phyloP scores from a whole-genome alignment of 2,888 invertebrate species.

The Pycnomerus fuliginosus region DNA sequence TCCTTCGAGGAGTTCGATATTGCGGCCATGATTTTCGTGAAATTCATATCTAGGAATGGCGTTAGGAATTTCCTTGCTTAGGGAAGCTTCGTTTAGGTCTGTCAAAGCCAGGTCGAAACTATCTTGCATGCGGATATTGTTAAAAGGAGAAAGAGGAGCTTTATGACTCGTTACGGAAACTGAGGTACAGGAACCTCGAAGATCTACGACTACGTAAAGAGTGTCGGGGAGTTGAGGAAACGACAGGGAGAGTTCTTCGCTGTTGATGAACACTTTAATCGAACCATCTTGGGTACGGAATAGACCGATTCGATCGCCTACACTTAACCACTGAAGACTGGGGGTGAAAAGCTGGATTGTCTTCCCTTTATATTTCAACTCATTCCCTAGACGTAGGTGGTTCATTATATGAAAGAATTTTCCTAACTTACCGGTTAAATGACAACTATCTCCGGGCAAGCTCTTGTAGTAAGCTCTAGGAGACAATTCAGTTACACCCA shows the following conservation, averaged over 20 bases:
- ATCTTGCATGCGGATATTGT: constrained; percentile 54
- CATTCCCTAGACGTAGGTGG: constrained; percentile 10
- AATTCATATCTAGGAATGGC: too few species aligned
- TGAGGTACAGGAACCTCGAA: constrained; percentile 76
- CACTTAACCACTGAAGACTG: constrained; percentile 77
- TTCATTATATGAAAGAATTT: too few species aligned
- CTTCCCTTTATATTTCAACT: constrained; percentile 67
- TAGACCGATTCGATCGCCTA: constrained; percentile 76
- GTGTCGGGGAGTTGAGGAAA: constrained; percentile 52
- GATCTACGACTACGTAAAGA: constrained; percentile 80
- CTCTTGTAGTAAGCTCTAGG: constrained; percentile 59
- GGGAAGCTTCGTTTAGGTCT: constrained; percentile 29
- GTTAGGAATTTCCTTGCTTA: too few species aligned
- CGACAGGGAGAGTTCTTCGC: constrained; percentile 64
- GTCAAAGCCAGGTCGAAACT: constrained; percentile 60
- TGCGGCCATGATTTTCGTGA: constrained; percentile 80
- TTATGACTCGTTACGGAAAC: constrained; percentile 72
- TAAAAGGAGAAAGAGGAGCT: constrained; percentile 54
- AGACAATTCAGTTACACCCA: constrained; percentile 72
- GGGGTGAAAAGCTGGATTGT: constrained; percentile 68
- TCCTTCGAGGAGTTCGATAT: constrained; percentile 69
- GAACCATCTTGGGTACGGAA: constrained; percentile 69
- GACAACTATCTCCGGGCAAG: constrained; percentile 70
- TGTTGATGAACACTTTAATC: constrained; percentile 76
- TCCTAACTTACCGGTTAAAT: constrained; percentile 59